Evolutionary conservation across 2,113 vertebrate genomes (phyloP), one percentile per base, ranked within the genome.

Genomic region (Caloenas nicobarica): DNA sequence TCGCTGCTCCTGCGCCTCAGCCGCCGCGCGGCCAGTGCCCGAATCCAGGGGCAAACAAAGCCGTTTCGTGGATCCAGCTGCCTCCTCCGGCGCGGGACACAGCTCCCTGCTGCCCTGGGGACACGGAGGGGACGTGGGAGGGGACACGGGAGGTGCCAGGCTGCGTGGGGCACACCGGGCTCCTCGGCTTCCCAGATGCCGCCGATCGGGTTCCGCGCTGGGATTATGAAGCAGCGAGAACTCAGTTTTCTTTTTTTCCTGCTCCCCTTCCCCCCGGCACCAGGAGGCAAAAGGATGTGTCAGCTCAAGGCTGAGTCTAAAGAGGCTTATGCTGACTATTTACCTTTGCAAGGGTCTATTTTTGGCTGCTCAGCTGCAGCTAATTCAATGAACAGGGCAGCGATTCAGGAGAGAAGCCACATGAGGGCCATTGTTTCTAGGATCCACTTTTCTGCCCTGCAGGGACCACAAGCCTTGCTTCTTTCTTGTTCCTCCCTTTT

Each of bases 291-390:
- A 40, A 83, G 83, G 91, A 87, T 71, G 88, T 34, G 54, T n/a
- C 71, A 77, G 86, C 91, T 92, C 57, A 12, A 15, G 71, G 91
- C 93, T 74, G 81, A 76, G 54, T 4, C 81, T 81, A 77, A 89
- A 89, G 95, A 95, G 79, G 91, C 91, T 96, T 91, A 91, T 14
- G 21, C 69, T 7, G 88, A 18, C 85, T 82, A 50, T 88, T 94
- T 64, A 91, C 95, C 82, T 93, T 86, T 7, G 4, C 11, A 0
- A 80, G 83, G 80, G 71, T 54, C 79, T 95, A 93, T 86, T 85
- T 77, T 81, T 57, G 87, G 94, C 89, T 73, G 73, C 53, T 78
- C 26, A 34, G 74, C 78, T 80, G 89, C 72, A 4, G 76, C 54
- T 79, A 38, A 81, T 64, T 80, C 73, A 40, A 12, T 10, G 62